These are phyloP conservation scores for Crocodylus rhombifer DNA, from an alignment of 2,797 vertebrate species.

Conservation along the genomic window DNA sequence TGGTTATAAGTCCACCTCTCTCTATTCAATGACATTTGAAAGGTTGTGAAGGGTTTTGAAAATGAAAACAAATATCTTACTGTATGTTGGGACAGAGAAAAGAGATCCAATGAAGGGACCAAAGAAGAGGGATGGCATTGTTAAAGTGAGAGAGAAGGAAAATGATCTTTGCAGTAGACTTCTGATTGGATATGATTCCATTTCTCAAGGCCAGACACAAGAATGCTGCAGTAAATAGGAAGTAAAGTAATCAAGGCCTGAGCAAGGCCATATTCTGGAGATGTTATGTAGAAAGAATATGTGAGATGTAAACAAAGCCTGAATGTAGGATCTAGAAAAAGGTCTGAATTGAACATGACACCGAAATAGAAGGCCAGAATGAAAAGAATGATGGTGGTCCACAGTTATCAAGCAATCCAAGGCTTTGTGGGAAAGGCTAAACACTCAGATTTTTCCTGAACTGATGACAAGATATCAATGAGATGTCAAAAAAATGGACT, in stretches of 20 bases:
- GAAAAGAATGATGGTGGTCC: neutral
- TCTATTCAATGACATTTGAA: constrained; percentile 24
- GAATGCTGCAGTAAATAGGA: neutral
- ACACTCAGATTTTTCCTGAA: neutral
- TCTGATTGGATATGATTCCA: neutral
- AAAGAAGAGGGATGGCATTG: neutral
- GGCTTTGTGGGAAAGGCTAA: neutral
- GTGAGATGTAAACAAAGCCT: neutral
- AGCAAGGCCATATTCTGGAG: neutral
- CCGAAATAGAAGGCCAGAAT: neutral
- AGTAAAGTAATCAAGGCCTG: neutral
- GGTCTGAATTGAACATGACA: neutral
- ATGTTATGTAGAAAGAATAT: neutral
- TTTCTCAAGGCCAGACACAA: neutral
- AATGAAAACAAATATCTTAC: neutral
- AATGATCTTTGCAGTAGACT: neutral
- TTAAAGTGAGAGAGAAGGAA: neutral
- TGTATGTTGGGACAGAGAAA: neutral
- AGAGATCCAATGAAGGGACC: neutral
- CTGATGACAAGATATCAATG: neutral
- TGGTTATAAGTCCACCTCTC: constrained; percentile 1
- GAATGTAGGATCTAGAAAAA: neutral
- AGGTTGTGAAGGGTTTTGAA: neutral
- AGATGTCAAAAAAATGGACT: neutral
- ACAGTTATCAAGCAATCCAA: neutral